These are phyloP conservation scores for Drosophila nasuta DNA, from an alignment of 1,140 invertebrate species.

Conservation along the genomic window DNA sequence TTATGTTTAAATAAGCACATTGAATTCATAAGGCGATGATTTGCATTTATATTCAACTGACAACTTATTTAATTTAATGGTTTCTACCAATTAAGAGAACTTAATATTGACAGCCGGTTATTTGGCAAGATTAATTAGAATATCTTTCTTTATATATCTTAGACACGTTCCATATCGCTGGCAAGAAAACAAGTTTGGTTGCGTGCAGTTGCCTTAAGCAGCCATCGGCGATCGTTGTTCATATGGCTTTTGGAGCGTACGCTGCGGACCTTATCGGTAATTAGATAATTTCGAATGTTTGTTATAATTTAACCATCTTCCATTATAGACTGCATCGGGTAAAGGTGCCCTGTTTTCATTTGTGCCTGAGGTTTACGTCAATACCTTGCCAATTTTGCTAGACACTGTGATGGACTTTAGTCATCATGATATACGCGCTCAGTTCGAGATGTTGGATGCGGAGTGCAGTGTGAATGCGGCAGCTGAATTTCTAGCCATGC, in stretches of 20 bases:
- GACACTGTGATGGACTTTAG: constrained; percentile 89
- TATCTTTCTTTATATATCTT: too few species aligned
- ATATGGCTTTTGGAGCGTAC: constrained; percentile 88
- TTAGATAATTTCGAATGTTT: neutral
- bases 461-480: constrained; percentile 87
- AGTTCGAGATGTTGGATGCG: constrained; percentile 70
- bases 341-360: constrained; percentile 90
- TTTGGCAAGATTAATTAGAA: too few species aligned
- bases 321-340: constrained; percentile 84
- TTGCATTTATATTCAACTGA: too few species aligned
- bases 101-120: too few species aligned
- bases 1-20: neutral
- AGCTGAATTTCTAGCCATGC: constrained; percentile 90
- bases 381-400: constrained; percentile 78
- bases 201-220: constrained; percentile 74
- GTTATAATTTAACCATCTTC: neutral
- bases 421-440: constrained; percentile 74
- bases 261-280: constrained; percentile 85
- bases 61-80: too few species aligned
- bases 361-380: constrained; percentile 92
- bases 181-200: constrained; percentile 82
- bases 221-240: constrained; percentile 57
- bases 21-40: too few species aligned
- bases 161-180: constrained; percentile 82
- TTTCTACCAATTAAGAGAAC: too few species aligned